Percentiles rank a stretch among this genome's conserved stretches.
Conservation (phyloP, 2,888 invertebrate species). For the Ptycholaimellus sp. region DNA sequence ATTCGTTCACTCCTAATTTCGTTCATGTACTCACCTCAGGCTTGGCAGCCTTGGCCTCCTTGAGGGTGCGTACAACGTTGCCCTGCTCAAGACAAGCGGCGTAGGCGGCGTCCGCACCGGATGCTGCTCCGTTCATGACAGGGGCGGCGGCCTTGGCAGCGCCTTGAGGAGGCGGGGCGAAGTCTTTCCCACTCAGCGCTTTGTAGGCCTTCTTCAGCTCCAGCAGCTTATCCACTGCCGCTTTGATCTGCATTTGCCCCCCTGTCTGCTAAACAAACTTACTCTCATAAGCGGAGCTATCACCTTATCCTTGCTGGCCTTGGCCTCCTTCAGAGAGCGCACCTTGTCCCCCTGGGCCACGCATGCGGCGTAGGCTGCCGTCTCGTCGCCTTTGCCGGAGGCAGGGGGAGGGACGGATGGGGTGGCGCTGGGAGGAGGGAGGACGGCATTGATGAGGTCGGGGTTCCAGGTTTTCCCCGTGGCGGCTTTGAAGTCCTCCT, state of each 20-base stretch:
- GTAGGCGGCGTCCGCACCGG: no score
- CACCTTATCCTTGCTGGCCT: constrained; percentile 30
- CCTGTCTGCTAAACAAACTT: background rate
- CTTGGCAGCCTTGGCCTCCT: constrained; percentile 22
- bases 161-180: constrained; percentile 15
- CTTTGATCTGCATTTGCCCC: constrained; percentile 28
- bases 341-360: constrained; percentile 41
- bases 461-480: constrained; percentile 1
- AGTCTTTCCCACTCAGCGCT: constrained; percentile 40
- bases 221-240: constrained; percentile 38
- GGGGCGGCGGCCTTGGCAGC: no score
- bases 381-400: constrained; percentile 5
- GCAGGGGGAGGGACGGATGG: background rate
- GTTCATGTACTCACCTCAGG: constrained; percentile 4
- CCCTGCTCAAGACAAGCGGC: no score
- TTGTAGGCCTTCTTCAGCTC: constrained; percentile 53
- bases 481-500: constrained; percentile 2
- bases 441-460: background rate
- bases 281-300: no score
- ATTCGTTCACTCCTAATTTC: background rate
- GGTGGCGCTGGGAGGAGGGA: background rate
- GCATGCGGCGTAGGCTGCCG: constrained; percentile 15
- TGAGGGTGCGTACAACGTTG: constrained; percentile 35
- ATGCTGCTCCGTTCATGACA: no score
- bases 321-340: constrained; percentile 37